A percentile compares a stretch with the other conserved stretches of the same genome.
phyloP scores from a whole-genome alignment of 2,797 vertebrate genomes.

The Dendrocincla fuliginosa region DNA sequence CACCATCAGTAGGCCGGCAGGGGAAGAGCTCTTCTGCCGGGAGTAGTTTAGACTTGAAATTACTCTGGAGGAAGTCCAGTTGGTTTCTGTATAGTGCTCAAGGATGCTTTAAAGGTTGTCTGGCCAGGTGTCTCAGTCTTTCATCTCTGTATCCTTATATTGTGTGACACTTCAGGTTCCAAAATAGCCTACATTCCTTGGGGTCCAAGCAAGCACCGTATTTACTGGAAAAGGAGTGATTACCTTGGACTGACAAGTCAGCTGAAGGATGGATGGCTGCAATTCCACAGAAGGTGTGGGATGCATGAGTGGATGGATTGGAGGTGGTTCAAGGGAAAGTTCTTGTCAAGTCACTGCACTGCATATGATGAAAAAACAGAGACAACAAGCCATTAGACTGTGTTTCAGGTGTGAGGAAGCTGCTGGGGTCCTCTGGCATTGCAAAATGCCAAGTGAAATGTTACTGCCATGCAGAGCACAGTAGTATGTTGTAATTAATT shows the following conservation, averaged over 20 bases:
- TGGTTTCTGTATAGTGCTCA: neutral
- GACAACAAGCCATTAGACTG: neutral
- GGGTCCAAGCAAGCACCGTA: neutral
- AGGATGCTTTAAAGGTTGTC: neutral
- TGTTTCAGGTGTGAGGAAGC: slow-evolving; percentile 5
- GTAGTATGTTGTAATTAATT: neutral
- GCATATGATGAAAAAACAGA: neutral
- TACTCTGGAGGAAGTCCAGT: slow-evolving; percentile 22
- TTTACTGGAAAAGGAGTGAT: slow-evolving; percentile 3
- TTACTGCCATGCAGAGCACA: neutral
- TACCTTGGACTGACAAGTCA: neutral
- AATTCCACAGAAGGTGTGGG: neutral
- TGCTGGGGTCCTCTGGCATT: neutral
- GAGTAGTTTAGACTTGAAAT: slow-evolving; percentile 39
- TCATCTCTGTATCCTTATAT: neutral
- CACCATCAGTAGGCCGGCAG: neutral
- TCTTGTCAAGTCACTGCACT: neutral
- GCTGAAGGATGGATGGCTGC: neutral
- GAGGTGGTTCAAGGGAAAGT: slow-evolving; percentile 6
- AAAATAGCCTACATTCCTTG: slow-evolving; percentile 18
- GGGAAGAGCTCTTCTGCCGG: neutral
- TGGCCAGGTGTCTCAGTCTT: slow-evolving; percentile 1
- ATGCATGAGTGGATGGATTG: neutral
- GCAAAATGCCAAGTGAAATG: slow-evolving; percentile 12
- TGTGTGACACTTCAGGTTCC: neutral